These are phyloP conservation scores for Lasioglossum baleicum DNA, from an alignment of 1,140 invertebrate genomes.

Conservation along the genomic window DNA sequence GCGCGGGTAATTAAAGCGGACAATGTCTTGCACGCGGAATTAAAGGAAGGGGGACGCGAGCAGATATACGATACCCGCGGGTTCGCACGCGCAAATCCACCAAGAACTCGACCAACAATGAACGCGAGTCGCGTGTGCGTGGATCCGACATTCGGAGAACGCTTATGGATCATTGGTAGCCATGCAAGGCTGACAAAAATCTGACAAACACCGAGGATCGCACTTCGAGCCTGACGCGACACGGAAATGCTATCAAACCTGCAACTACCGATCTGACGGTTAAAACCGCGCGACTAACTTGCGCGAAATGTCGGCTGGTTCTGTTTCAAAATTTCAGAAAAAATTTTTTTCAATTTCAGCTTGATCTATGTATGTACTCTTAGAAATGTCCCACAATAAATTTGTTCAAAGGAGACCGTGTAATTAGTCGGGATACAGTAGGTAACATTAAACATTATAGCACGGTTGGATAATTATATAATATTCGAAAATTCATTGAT, in stretches of 20 bases:
- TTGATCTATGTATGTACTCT: no score
- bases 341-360: no score
- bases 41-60: slow-evolving; percentile 28
- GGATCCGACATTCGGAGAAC: background rate
- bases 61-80: slow-evolving; percentile 50
- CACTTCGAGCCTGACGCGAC: slow-evolving; percentile 11
- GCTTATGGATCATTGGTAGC: slow-evolving; percentile 8
- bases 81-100: slow-evolving; percentile 23
- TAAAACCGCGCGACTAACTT: background rate
- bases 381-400: background rate
- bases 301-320: background rate
- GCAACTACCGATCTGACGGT: background rate
- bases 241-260: slow-evolving; percentile 29
- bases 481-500: no score
- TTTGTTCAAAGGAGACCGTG: no score
- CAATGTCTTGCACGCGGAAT: slow-evolving; percentile 57
- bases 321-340: background rate
- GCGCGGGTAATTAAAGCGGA: slow-evolving; percentile 61
- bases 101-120: background rate
- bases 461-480: no score
- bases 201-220: slow-evolving; percentile 24
- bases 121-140: background rate
- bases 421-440: no score
- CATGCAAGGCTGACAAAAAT: slow-evolving; percentile 20
- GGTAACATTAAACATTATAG: no score